phyloP scores from a whole-genome alignment of 2,888 invertebrate genomes.

The Dascillus cervinus region DNA sequence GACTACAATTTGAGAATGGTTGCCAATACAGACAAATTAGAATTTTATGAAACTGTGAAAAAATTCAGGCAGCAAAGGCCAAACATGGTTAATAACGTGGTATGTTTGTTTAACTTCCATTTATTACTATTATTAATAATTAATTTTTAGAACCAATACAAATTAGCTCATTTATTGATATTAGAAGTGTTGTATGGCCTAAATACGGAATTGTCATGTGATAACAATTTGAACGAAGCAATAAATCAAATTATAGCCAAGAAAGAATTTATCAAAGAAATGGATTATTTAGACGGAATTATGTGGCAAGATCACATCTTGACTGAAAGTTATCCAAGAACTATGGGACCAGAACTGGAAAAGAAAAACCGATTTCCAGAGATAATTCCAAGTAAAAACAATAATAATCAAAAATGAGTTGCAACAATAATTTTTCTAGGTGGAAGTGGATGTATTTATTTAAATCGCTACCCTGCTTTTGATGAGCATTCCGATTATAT shows the following conservation, averaged over 20 bases:
- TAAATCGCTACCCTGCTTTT: conserved; percentile 32
- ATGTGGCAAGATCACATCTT: conserved; percentile 40
- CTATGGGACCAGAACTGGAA: conserved; percentile 19
- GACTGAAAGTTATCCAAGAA: conserved; percentile 18
- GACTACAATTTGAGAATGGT: conserved; percentile 46
- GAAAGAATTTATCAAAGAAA: conserved; percentile 22
- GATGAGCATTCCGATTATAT: conserved; percentile 41
- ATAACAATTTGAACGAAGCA: conserved; percentile 19
- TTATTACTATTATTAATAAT: background rate
- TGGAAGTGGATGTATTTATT: conserved; percentile 27
- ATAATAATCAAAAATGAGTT: background rate
- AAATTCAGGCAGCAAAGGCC: conserved; percentile 29
- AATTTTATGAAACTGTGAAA: conserved; percentile 26
- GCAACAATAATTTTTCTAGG: conserved; percentile 4
- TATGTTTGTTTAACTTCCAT: background rate
- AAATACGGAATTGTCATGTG: conserved; percentile 35
- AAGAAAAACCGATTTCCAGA: conserved; percentile 38
- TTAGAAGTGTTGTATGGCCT: conserved; percentile 38
- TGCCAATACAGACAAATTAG: conserved; percentile 32
- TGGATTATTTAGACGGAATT: conserved; percentile 32
- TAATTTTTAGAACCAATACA: conserved; percentile 35
- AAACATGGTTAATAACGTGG: conserved; percentile 35
- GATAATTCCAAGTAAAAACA: conserved; percentile 31
- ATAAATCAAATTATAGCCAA: conserved; percentile 27
- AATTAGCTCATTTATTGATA: conserved; percentile 39